Evolutionary conservation across 2,797 vertebrate genomes (phyloP).

Genomic region (Malacoctenus gilli): DNA sequence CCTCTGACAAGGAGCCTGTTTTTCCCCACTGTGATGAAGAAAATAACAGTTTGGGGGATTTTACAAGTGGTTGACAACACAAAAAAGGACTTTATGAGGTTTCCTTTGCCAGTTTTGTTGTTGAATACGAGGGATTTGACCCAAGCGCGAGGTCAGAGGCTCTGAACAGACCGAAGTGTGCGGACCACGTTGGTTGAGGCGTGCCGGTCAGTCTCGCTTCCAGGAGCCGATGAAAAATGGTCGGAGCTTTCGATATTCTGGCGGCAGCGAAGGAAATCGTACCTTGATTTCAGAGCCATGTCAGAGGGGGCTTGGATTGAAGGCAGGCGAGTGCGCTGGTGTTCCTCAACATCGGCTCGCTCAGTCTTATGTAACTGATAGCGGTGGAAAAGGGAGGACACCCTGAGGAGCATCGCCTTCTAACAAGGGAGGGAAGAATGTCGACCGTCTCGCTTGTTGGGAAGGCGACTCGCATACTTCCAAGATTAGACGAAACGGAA

Average conservation of each 20-base stretch:
- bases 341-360: slow-evolving; percentile 10
- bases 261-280: neutral
- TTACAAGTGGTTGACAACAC: neutral
- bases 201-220: neutral
- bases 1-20: slow-evolving; percentile 67
- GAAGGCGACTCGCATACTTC: neutral
- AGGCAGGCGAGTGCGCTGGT: slow-evolving; percentile 3
- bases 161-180: slow-evolving; percentile 5
- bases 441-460: slow-evolving; percentile 18
- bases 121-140: slow-evolving; percentile 5
- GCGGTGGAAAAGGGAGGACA: slow-evolving; percentile 29
- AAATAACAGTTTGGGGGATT: slow-evolving; percentile 40
- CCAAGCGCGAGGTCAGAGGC: neutral
- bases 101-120: neutral
- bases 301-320: neutral
- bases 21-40: slow-evolving; percentile 39
- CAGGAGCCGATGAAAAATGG: neutral
- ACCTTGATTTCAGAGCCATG: slow-evolving; percentile 3
- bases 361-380: slow-evolving; percentile 41
- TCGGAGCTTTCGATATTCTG: neutral
- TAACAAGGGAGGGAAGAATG: slow-evolving; percentile 29
- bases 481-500: neutral
- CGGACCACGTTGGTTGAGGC: neutral
- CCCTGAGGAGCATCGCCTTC: slow-evolving; percentile 10
- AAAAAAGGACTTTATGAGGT: too few relatives aligned